A percentile compares a stretch with the other conserved stretches of the same genome.
phyloP scores from a whole-genome alignment of 37 sponge, comb jelly and placozoan genomes.

The Ianthella basta region DNA sequence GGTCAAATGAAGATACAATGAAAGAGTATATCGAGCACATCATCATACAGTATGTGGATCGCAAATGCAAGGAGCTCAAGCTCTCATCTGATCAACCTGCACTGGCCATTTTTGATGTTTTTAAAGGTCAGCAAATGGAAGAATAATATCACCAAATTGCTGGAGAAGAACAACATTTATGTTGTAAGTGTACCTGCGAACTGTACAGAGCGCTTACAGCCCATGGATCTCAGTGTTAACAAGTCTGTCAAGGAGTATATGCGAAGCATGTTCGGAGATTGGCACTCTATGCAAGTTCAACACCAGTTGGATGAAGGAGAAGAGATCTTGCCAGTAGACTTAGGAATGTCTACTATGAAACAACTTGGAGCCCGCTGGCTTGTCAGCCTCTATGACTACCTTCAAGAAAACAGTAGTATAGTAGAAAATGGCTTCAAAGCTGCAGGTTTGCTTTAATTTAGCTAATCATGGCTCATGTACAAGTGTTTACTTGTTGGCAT shows the following conservation, averaged over 20 bases:
- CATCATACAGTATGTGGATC: conserved; percentile 34
- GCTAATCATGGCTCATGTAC: background rate
- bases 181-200: conserved; percentile 33
- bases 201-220: conserved; percentile 30
- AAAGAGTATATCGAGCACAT: conserved; percentile 35
- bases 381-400: conserved; percentile 12
- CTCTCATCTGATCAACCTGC: conserved; percentile 42
- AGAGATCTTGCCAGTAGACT: background rate
- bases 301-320: conserved; percentile 5
- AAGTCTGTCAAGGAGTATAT: conserved; percentile 20
- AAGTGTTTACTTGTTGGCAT: too few species aligned
- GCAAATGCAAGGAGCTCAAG: conserved; percentile 31
- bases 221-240: conserved; percentile 38
- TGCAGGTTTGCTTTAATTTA: conserved; percentile 27
- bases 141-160: conserved; percentile 10
- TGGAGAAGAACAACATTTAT: conserved; percentile 37
- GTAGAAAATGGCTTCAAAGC: conserved; percentile 37
- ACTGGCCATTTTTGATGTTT: conserved; percentile 44
- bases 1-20: conserved; percentile 41
- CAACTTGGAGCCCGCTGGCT: conserved; percentile 20
- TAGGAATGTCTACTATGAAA: conserved; percentile 9
- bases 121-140: conserved; percentile 40
- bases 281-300: conserved; percentile 14
- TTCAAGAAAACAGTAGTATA: background rate
- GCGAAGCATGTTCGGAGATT: conserved; percentile 14